Evolutionary conservation across 2,797 vertebrate genomes (phyloP), one percentile per base, ranked within the genome.

Genomic region (Scolopax bukidnonensis): DNA sequence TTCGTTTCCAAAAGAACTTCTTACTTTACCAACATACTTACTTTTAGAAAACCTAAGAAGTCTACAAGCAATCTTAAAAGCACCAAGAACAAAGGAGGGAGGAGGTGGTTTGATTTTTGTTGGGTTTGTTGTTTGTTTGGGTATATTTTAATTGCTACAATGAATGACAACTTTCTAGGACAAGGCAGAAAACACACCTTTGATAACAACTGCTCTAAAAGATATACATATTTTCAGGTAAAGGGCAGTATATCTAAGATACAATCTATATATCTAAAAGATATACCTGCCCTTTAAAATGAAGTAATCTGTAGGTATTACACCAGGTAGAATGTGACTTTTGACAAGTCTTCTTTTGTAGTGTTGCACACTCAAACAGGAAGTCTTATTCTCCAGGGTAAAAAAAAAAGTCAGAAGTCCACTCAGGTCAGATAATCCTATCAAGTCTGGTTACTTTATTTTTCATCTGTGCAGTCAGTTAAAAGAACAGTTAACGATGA

Each of bases 401-500:
- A 85, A 91, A 53, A 53, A 53, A 33, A 38, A 60, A 59, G 33
- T 21, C 57, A 90, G 43, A 63, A 87, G 90, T 59, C n/a, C 70
- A 82, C 33, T 61, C 14, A 0, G 28, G 32, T 75, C 40, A 90
- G 75, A 78, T 71, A 93, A 14, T 91, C 14, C 41, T 78, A 77
- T 93, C 50, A 96, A 93, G 83, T 94, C 90, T 74, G 68, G 40
- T 94, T 95, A 94, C 91, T 96, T 98, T 96, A 96, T 96, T 97
- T 96, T 95, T 95, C 93, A 76, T 92, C 64, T 96, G 90, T 93
- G 91, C 90, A 94, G 94, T 96, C 79, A 95, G 84, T 96, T 93
- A 93, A 92, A 93, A 91, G 87, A 97, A 95, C 67, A 96, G 87
- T 95, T 95, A 97, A 97, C 28, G 4, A 92, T 93, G 88, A 84